Evolutionary conservation across 2,113 vertebrate species (phyloP).

Genomic region (Rhea americana): DNA sequence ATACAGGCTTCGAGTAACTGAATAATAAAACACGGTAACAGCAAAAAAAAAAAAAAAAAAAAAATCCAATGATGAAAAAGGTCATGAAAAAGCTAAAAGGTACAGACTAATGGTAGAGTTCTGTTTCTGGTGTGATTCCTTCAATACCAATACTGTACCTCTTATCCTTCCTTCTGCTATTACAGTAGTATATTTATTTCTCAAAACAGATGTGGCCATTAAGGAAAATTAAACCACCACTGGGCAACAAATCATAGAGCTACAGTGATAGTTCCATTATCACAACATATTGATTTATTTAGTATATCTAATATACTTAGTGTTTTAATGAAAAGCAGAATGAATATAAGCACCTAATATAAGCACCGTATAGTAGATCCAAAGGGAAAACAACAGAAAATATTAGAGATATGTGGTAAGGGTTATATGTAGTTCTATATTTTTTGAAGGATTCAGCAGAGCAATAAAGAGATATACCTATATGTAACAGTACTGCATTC

Average conservation of each 20-base stretch:
- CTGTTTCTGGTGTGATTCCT: not conserved
- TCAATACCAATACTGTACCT: not conserved
- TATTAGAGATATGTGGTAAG: not conserved
- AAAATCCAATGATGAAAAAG: not conserved
- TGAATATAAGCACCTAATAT: not conserved
- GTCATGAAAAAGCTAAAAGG: not conserved
- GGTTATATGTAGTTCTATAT: not conserved
- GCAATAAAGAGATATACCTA: not conserved
- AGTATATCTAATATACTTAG: not conserved
- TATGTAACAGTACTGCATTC: not conserved
- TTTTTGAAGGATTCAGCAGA: not conserved
- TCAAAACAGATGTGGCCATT: not conserved
- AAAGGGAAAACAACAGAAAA: not conserved
- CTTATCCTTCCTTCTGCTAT: not conserved
- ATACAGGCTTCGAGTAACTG: not conserved
- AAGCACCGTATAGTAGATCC: not conserved
- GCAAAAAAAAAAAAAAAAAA: not conserved
- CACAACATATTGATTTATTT: not conserved
- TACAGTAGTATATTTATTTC: not conserved
- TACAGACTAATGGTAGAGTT: not conserved
- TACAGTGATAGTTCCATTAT: not conserved
- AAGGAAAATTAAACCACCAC: not conserved
- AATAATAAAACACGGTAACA: not conserved
- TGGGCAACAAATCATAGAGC: not conserved
- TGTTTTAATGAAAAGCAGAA: not conserved